Evolutionary conservation across 2,888 invertebrate genomes (phyloP).

Genomic region (Harpagoxenus sublaevis): DNA sequence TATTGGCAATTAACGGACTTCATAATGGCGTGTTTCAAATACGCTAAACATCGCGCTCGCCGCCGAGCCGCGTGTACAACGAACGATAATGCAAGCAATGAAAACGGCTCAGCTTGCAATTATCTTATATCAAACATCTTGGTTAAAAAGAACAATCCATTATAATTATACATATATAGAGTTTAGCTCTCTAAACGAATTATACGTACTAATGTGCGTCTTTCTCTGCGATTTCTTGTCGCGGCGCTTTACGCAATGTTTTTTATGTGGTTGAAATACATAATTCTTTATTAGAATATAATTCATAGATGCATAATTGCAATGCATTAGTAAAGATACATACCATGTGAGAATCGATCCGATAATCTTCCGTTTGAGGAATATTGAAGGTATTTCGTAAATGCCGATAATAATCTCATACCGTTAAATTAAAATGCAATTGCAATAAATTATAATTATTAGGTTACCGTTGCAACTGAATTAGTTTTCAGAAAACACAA

Average conservation of each 20-base stretch:
- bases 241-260: neutral
- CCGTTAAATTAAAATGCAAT: neutral
- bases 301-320: neutral
- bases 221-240: neutral
- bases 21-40: neutral
- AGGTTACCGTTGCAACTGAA: slow-evolving; percentile 2
- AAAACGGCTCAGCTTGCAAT: neutral
- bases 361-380: neutral
- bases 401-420: slow-evolving; percentile 15
- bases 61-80: neutral
- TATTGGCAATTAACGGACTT: neutral
- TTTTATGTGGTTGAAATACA: neutral
- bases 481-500: neutral
- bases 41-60: neutral
- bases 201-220: neutral
- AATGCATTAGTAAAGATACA: neutral
- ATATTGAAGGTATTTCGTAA: neutral
- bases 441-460: neutral
- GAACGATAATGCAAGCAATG: neutral
- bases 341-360: neutral
- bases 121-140: neutral
- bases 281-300: neutral
- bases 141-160: neutral
- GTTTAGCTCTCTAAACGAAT: neutral
- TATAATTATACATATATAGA: neutral